Percentiles rank a stretch among this genome's conserved stretches.
phyloP scores from a whole-genome alignment of 1,140 invertebrate genomes.

The Drosophila ironensis region DNA sequence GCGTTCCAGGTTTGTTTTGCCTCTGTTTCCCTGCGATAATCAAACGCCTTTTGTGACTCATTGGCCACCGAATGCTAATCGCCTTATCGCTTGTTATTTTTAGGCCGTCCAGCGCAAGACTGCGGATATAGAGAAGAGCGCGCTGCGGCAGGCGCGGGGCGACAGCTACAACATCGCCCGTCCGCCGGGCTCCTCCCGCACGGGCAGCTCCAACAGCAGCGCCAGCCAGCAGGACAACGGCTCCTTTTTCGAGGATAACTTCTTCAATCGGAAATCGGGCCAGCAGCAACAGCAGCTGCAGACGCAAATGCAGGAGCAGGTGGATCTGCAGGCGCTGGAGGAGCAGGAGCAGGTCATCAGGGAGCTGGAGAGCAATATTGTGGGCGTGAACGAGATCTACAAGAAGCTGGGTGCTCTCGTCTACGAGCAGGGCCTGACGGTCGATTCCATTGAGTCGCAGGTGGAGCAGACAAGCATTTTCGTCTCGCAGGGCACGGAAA shows the following conservation, averaged over 20 bases:
- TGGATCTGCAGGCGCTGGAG: constrained; percentile 91
- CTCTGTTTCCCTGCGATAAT: constrained; percentile 25
- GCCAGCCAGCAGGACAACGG: constrained; percentile 58
- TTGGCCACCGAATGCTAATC: constrained; percentile 8
- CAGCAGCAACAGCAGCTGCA: constrained; percentile 85
- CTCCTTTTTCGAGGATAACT: constrained; percentile 80
- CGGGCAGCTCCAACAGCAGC: constrained; percentile 49
- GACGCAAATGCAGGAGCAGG: constrained; percentile 90
- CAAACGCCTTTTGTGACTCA: constrained; percentile 27
- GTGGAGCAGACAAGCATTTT: constrained; percentile 95
- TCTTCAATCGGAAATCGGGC: constrained; percentile 81
- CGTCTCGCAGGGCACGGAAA: constrained; percentile 90
- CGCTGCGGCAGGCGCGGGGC: constrained; percentile 71
- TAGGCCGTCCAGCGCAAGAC: constrained; percentile 80
- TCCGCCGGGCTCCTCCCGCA: constrained; percentile 69
- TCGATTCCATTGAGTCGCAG: constrained; percentile 98
- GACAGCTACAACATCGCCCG: constrained; percentile 74
- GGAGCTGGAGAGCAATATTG: constrained; percentile 95
- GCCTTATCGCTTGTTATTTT: constrained; percentile 20
- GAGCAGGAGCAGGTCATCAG: constrained; percentile 95
- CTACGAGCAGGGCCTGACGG: constrained; percentile 97
- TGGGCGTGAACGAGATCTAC: constrained; percentile 98
- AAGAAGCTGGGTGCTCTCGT: constrained; percentile 98
- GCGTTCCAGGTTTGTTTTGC: constrained; percentile 88
- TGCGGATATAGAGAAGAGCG: constrained; percentile 80